These are phyloP conservation scores for Herminia tarsipennalis DNA, from an alignment of 2,888 invertebrate species.

Conservation along the genomic window DNA sequence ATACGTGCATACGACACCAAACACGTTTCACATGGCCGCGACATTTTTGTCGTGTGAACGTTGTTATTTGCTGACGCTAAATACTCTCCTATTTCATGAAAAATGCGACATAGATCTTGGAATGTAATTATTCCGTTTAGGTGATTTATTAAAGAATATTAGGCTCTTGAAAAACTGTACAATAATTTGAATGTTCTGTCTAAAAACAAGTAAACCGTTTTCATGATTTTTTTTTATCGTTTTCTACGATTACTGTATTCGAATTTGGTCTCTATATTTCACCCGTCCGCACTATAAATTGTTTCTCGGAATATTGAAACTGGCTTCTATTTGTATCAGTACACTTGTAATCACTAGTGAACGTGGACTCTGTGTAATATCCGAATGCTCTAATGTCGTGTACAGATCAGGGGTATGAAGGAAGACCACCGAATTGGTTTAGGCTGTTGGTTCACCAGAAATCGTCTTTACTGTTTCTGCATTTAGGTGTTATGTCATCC, in stretches of 20 bases:
- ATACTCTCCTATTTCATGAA: conserved; percentile 22
- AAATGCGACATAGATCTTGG: conserved; percentile 17
- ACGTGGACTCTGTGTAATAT: conserved; percentile 28
- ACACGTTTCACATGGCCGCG: conserved; percentile 25
- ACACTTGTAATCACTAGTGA: conserved; percentile 18
- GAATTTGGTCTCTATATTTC: too few species aligned
- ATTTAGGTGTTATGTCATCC: too few species aligned
- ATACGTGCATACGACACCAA: conserved; percentile 37
- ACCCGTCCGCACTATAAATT: background rate
- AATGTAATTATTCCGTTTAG: too few species aligned
- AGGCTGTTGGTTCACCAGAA: too few species aligned
- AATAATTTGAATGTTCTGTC: too few species aligned
- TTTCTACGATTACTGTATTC: too few species aligned
- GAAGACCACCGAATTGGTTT: too few species aligned
- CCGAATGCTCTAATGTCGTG: conserved; percentile 30
- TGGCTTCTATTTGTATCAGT: conserved; percentile 6
- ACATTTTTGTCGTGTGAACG: conserved; percentile 26
- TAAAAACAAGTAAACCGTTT: background rate
- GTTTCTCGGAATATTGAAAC: conserved; percentile 22
- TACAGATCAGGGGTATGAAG: too few species aligned
- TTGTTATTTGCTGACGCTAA: conserved; percentile 22
- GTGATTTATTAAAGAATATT: too few species aligned
- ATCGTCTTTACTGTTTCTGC: too few species aligned
- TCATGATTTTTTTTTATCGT: too few species aligned
- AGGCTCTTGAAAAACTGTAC: too few species aligned